These are phyloP conservation scores for Kryptolebias marmoratus DNA, from an alignment of 2,113 vertebrate genomes.

Conservation along the genomic window DNA sequence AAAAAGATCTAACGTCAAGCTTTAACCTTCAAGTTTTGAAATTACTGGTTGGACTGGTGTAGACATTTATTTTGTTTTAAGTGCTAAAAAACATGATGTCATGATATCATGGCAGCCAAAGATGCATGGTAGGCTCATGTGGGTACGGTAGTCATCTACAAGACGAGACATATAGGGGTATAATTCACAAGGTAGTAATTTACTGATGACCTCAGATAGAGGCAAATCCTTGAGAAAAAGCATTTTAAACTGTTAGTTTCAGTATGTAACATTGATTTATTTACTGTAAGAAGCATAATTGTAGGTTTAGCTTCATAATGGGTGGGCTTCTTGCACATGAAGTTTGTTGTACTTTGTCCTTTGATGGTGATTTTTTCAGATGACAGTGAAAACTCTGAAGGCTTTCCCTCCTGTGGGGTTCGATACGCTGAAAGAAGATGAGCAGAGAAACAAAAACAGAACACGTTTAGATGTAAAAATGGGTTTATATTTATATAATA, in stretches of 20 bases:
- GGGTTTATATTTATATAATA: not conserved
- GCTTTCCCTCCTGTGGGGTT: constrained; percentile 93
- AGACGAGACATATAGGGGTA: constrained; percentile 6
- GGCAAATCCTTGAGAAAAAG: constrained; percentile 29
- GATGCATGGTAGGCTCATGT: constrained; percentile 1
- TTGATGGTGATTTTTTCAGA: constrained; percentile 79
- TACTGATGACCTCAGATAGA: constrained; percentile 26
- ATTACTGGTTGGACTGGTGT: constrained; percentile 4
- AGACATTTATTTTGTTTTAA: constrained; percentile 19
- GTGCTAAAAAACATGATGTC: constrained; percentile 30
- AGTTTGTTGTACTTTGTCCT: constrained; percentile 42
- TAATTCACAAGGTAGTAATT: constrained; percentile 20
- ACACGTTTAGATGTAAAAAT: not conserved
- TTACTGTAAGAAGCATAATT: constrained; percentile 54
- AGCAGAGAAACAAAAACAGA: not conserved
- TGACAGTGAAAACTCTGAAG: constrained; percentile 95
- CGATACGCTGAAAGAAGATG: constrained; percentile 83
- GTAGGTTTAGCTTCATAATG: constrained; percentile 45
- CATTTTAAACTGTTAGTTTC: constrained; percentile 28
- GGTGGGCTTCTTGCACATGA: constrained; percentile 44
- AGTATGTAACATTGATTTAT: constrained; percentile 2
- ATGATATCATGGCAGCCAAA: constrained; percentile 23
- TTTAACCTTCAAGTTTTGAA: constrained; percentile 18
- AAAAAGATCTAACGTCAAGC: constrained; percentile 16
- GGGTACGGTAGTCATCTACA: constrained; percentile 9